Conservation (phyloP, 2,113 vertebrate species). For the Hiodon alosoides region DNA sequence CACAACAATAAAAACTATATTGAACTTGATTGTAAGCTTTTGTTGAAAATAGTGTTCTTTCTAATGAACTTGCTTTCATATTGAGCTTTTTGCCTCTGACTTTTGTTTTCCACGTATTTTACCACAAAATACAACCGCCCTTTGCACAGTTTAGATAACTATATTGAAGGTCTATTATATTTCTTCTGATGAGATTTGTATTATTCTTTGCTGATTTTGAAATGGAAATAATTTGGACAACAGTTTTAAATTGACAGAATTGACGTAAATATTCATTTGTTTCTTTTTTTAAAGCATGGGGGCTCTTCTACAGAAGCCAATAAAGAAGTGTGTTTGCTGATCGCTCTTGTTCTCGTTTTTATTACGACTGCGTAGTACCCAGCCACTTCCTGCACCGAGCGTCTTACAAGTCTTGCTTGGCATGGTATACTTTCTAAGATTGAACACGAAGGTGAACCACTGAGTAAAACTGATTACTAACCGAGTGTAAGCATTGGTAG, state of each 20-base stretch:
- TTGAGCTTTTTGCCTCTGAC: conserved; percentile 1
- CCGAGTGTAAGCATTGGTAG: too few relatives aligned
- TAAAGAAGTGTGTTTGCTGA: conserved; percentile 19
- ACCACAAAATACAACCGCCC: conserved; percentile 9
- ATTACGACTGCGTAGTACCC: too few relatives aligned
- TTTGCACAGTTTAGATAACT: conserved; percentile 8
- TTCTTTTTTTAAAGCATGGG: conserved; percentile 19
- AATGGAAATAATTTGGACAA: not conserved
- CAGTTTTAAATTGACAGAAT: not conserved
- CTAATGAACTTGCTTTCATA: conserved; percentile 9
- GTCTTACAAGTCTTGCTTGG: too few relatives aligned
- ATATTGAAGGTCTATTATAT: not conserved
- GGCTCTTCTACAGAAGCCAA: conserved; percentile 16
- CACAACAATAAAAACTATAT: not conserved
- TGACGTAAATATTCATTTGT: not conserved
- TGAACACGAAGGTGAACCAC: too few relatives aligned
- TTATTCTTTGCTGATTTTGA: not conserved
- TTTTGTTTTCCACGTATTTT: conserved; percentile 8
- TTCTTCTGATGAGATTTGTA: not conserved
- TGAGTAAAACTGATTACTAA: too few relatives aligned
- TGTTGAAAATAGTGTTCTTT: conserved; percentile 5
- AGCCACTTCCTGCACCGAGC: too few relatives aligned
- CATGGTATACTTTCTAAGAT: too few relatives aligned
- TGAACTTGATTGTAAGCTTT: conserved; percentile 21
- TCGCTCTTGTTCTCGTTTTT: not conserved